Evolutionary conservation across 2,113 vertebrate species (phyloP), one percentile per base, ranked within the genome.

Genomic region (Meriones unguiculatus): DNA sequence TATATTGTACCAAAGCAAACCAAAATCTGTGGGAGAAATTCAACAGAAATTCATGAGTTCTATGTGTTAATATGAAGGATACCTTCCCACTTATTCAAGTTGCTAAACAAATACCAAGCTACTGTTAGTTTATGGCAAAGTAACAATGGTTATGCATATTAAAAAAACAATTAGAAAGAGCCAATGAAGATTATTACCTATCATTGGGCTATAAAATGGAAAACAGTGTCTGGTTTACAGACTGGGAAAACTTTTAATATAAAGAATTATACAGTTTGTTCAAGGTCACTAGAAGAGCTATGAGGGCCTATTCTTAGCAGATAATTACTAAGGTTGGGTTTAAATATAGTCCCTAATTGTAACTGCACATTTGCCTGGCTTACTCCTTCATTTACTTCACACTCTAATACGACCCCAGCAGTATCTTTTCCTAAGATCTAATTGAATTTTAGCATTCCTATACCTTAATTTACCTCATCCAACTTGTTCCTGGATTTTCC

Each of bases 281-380:
- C 93, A 97, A 94, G 93, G 91, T 96, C 88, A 92, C 17, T 77
- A 62, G 46, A 93, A 95, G 64, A 95, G 35, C 75, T 92, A 77
- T 90, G 5, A 11, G 92, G n/a, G 88, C 35, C 35, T 95, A 81
- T 89, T 96, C 90, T 93, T 95, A 94, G 95, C 62, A 97, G 88
- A 92, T 87, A 95, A 97, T 97, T 93, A 92, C 67, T 78, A 82
- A 96, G 73, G 76, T 25, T 93, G 86, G 65, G 82, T 95, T 97
- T 97, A 97, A 97, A 96, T 92, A 93, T 84, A 97, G 86, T 52
- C 73, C 84, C 77, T 96, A 95, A 96, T 89, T 97, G 32, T 64
- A 89, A 88, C 32, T 86, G 38, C n/a, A 87, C 85, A 92, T 96
- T 93, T 95, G 52, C 88, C 30, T 89, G 28, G n/a, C 82, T 96